Evolutionary conservation across 64 coral and sea anemone genomes (phyloP).

Genomic region (Platygyra sinensis): DNA sequence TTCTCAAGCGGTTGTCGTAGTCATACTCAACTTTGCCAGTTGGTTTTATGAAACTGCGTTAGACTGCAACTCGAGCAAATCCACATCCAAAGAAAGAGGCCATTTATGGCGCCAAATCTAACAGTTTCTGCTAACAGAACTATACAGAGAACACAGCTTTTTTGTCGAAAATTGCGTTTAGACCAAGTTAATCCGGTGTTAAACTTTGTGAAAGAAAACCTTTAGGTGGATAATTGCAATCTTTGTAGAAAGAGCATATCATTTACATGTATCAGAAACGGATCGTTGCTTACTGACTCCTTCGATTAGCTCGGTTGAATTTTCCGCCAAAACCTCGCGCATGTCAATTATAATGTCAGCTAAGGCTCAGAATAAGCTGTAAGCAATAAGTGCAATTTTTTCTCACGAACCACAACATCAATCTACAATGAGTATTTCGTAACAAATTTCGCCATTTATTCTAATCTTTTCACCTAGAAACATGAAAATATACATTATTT

Average conservation of each 20-base stretch:
- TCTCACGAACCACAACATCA: neutral
- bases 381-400: neutral
- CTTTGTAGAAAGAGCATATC: neutral
- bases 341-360: neutral
- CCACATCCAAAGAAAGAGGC: constrained; percentile 3
- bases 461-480: neutral
- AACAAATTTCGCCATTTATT: neutral
- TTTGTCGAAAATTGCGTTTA: neutral
- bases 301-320: neutral
- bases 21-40: constrained; percentile 5
- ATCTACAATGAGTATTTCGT: neutral
- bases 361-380: constrained; percentile 5
- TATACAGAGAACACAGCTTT: too few relatives aligned
- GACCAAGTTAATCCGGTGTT: neutral
- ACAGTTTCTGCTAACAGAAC: too few relatives aligned
- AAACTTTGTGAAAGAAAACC: neutral
- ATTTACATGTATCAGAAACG: neutral
- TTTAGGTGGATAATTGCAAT: neutral
- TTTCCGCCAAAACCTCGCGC: neutral
- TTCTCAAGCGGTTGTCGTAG: neutral
- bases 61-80: constrained; percentile 6
- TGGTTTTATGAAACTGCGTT: neutral
- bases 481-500: neutral
- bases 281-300: neutral
- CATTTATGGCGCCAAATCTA: neutral